A percentile compares a stretch with the other conserved stretches of the same genome.
phyloP scores from a whole-genome alignment of 1,140 invertebrate species.

The Wasmannia auropunctata region DNA sequence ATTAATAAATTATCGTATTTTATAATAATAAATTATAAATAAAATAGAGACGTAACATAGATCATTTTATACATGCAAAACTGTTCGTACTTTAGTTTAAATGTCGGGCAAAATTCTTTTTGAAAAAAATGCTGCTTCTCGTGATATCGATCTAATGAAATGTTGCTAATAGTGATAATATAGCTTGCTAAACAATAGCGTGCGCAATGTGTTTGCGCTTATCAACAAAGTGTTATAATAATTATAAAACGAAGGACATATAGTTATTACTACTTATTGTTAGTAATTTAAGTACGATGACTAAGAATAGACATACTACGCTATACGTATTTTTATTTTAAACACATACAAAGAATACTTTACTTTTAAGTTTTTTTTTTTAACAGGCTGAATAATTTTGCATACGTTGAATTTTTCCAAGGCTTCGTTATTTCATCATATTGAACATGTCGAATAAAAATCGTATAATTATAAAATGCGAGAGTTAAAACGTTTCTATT shows the following conservation, averaged over 20 bases:
- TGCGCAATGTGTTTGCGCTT: background rate
- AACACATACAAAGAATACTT: background rate
- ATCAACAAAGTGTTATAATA: background rate
- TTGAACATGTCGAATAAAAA: background rate
- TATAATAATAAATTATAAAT: too few species aligned
- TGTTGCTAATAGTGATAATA: slow-evolving; percentile 7
- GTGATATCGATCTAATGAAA: too few species aligned
- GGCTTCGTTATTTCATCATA: background rate
- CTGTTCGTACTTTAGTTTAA: background rate
- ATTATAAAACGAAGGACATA: background rate
- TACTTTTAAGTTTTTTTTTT: background rate
- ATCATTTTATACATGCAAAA: background rate
- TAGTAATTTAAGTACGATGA: too few species aligned
- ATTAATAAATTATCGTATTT: too few species aligned
- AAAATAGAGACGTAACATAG: too few species aligned
- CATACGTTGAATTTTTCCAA: background rate
- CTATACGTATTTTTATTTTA: background rate
- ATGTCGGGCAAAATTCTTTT: background rate
- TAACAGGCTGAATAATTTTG: background rate
- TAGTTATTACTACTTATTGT: too few species aligned
- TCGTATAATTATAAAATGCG: background rate
- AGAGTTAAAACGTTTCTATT: background rate
- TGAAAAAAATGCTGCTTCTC: too few species aligned
- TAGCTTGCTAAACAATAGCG: background rate
- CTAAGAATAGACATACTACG: background rate